A percentile compares a stretch with the other conserved stretches of the same genome.
These are phyloP conservation scores for Ceraclea dissimilis DNA, from an alignment of 2,888 invertebrate genomes.

Conservation along the genomic window DNA sequence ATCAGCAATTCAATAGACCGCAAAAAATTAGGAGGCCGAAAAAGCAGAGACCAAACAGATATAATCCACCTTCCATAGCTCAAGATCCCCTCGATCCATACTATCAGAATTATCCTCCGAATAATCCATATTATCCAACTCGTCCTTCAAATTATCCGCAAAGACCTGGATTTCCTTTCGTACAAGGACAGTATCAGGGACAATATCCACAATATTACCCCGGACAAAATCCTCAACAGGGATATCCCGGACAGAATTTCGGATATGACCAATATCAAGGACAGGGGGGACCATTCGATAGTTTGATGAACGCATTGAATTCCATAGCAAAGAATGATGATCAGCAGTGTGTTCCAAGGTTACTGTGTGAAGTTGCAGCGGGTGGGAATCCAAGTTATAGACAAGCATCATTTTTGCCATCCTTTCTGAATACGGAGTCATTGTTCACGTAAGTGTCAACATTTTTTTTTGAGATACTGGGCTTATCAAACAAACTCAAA, in stretches of 20 bases:
- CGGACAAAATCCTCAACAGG: background rate
- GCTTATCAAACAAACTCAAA: no score
- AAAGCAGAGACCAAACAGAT: background rate
- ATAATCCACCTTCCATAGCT: constrained; percentile 4
- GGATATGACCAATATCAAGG: background rate
- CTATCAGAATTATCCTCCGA: constrained; percentile 12
- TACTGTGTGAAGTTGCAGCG: constrained; percentile 70
- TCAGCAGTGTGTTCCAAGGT: constrained; percentile 68
- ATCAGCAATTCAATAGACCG: constrained; percentile 13
- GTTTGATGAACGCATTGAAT: constrained; percentile 37
- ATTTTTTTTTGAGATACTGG: no score
- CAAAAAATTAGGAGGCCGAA: constrained; percentile 12
- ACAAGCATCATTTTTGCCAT: constrained; percentile 35
- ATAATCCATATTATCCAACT: background rate
- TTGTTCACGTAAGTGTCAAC: constrained; percentile 50
- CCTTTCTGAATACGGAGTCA: constrained; percentile 44
- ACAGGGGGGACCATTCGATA: constrained; percentile 36
- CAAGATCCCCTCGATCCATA: constrained; percentile 12
- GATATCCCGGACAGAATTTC: background rate
- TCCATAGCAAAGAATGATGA: constrained; percentile 61
- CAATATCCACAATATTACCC: background rate
- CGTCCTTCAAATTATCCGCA: background rate
- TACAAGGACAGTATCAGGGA: background rate
- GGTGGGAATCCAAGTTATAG: constrained; percentile 36
- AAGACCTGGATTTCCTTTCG: constrained; percentile 1